These are phyloP conservation scores for Nemurella pictetii DNA, from an alignment of 2,888 invertebrate genomes.

Conservation along the genomic window DNA sequence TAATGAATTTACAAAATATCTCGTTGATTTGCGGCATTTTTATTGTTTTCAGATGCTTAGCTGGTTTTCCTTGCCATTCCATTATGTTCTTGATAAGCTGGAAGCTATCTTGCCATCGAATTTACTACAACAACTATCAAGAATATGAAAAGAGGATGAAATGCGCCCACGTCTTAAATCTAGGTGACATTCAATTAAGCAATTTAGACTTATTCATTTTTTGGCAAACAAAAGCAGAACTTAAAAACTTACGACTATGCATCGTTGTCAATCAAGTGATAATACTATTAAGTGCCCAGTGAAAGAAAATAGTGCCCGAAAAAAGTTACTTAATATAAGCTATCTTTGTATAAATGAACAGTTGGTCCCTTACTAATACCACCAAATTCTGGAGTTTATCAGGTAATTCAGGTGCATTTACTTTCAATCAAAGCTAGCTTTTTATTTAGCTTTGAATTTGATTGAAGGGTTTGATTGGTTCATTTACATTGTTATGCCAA, in stretches of 20 bases:
- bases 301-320: neutral
- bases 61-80: conserved; percentile 80
- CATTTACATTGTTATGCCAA: too few relatives aligned
- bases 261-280: neutral
- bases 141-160: conserved; percentile 58
- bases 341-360: neutral
- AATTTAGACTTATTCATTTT: neutral
- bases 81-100: conserved; percentile 77
- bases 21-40: conserved; percentile 8
- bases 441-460: too few relatives aligned
- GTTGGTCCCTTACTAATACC: too few relatives aligned
- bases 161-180: conserved; percentile 3
- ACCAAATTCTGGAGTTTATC: too few relatives aligned
- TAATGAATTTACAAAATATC: neutral
- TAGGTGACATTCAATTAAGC: neutral
- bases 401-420: too few relatives aligned
- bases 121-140: conserved; percentile 72
- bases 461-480: too few relatives aligned
- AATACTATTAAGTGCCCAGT: neutral
- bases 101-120: conserved; percentile 81
- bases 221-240: neutral
- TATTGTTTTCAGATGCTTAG: conserved; percentile 61
- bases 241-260: neutral
- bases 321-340: neutral
- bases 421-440: too few relatives aligned